Conservation (phyloP, 2,113 vertebrate genomes). For the Rhineura floridana region DNA sequence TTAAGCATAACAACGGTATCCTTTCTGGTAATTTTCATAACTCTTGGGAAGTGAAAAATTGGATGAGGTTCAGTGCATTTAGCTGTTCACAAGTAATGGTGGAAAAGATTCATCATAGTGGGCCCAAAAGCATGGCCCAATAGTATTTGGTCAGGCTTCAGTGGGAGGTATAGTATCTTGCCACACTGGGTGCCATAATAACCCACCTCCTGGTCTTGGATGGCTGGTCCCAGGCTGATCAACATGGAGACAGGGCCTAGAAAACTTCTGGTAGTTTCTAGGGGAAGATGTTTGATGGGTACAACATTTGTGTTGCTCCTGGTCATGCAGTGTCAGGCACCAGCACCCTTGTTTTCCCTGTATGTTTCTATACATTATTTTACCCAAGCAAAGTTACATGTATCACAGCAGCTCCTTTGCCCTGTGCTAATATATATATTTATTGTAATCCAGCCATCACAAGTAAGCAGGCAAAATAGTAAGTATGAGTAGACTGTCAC, state of each 20-base stretch:
- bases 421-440: no score
- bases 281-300: no score
- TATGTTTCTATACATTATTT: no score
- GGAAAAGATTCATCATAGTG: neutral
- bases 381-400: no score
- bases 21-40: neutral
- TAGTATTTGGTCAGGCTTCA: neutral
- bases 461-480: neutral
- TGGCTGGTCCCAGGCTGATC: neutral
- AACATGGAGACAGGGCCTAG: no score
- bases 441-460: no score
- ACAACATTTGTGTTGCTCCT: no score
- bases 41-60: neutral
- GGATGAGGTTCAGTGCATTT: neutral
- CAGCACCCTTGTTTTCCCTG: no score
- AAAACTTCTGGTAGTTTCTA: no score
- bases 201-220: neutral
- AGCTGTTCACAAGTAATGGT: neutral
- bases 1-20: neutral
- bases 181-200: neutral
- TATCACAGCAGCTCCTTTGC: no score
- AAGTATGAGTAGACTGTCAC: neutral
- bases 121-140: neutral
- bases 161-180: neutral
- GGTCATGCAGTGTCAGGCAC: no score